Percentiles rank a stretch among this genome's conserved stretches.
Conservation (phyloP, 2,797 vertebrate genomes). For the Xiphophorus birchmanni region DNA sequence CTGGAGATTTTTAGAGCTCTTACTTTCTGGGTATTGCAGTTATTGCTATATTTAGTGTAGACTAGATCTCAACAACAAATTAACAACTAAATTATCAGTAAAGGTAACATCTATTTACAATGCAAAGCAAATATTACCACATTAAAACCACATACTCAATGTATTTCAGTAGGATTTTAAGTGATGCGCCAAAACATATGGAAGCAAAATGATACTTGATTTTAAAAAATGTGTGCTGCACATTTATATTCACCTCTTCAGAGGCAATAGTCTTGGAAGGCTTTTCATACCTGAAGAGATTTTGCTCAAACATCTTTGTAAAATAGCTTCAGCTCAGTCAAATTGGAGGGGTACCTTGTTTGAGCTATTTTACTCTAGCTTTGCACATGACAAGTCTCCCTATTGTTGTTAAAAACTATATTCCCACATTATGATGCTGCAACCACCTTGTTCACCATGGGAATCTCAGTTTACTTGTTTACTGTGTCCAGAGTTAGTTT, state of each 20-base stretch:
- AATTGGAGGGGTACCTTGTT: background rate
- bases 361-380: background rate
- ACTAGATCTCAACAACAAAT: background rate
- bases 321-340: background rate
- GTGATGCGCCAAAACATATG: background rate
- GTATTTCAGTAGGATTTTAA: background rate
- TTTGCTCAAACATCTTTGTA: background rate
- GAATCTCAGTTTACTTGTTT: background rate
- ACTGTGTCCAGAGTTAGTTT: background rate
- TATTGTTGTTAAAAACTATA: background rate
- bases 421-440: background rate
- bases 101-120: slow-evolving; percentile 7
- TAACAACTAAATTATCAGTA: background rate
- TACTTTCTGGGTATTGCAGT: slow-evolving; percentile 5
- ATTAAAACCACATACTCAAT: background rate
- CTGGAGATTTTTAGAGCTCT: slow-evolving; percentile 9
- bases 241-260: background rate
- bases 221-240: background rate
- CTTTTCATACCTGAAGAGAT: background rate
- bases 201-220: background rate
- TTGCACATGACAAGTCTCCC: background rate
- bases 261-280: background rate
- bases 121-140: background rate
- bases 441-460: background rate
- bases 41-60: background rate